These are phyloP conservation scores for Catharus ustulatus DNA, from an alignment of 2,797 vertebrate genomes.

Conservation along the genomic window DNA sequence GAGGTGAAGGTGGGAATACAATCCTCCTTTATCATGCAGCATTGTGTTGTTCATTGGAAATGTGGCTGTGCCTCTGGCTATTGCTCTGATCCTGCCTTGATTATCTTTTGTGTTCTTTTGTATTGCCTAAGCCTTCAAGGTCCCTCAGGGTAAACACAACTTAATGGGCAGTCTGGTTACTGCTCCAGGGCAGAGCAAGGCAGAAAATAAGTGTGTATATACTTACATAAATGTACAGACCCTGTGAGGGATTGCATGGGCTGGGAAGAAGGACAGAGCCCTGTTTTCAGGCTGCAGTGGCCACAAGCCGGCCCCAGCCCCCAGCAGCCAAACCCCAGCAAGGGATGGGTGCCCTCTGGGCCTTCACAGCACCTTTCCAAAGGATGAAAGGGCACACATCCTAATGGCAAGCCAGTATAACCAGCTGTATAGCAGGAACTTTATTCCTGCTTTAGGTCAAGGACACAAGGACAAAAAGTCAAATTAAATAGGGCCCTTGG, in stretches of 20 bases:
- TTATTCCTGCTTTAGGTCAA: not conserved
- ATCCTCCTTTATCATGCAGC: not conserved
- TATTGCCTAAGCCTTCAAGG: not conserved
- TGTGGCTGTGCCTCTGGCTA: not conserved
- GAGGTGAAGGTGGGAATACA: not conserved
- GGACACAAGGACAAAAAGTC: not conserved
- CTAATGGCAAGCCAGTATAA: not conserved
- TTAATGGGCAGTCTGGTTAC: not conserved
- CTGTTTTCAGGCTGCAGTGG: not conserved
- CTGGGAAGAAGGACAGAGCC: not conserved
- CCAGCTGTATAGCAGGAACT: not conserved
- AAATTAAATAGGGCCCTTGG: not conserved
- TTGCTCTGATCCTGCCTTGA: not conserved
- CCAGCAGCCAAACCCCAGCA: not conserved
- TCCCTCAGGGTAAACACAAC: not conserved
- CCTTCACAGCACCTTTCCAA: not conserved
- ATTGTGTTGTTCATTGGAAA: not conserved
- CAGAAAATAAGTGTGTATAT: not conserved
- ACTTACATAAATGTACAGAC: not conserved
- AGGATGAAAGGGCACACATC: not conserved
- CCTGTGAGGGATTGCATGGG: not conserved
- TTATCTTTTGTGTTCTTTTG: not conserved
- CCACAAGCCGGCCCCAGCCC: not conserved
- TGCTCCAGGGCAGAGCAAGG: not conserved
- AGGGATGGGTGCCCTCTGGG: accelerated